Conservation (phyloP, 2,888 invertebrate species). For the Mamestra brassicae region DNA sequence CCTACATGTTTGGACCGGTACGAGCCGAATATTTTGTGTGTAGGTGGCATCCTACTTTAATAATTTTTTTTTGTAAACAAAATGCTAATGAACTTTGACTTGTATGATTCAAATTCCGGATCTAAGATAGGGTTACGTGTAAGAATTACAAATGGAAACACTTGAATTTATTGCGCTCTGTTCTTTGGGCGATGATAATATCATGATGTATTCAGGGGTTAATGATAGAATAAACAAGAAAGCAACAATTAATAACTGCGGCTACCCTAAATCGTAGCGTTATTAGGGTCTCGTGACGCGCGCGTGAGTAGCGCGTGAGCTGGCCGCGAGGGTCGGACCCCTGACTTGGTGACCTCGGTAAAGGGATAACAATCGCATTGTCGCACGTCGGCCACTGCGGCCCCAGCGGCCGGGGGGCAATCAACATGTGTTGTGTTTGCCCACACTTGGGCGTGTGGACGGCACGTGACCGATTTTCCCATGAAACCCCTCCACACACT, state of each 20-base stretch:
- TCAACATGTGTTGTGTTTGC: conserved; percentile 81
- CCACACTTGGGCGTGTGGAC: conserved; percentile 82
- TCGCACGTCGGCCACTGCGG: conserved; percentile 70
- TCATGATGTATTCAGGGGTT: conserved; percentile 2
- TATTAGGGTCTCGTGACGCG: conserved; percentile 75
- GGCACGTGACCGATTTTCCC: conserved; percentile 84
- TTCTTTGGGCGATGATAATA: conserved; percentile 17
- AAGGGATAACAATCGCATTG: conserved; percentile 85
- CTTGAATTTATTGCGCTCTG: conserved; percentile 37
- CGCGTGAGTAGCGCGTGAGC: conserved; percentile 74
- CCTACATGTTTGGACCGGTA: conserved; percentile 89
- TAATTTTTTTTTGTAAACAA: conserved; percentile 85
- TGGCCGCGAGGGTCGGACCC: conserved; percentile 71
- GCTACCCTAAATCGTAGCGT: conserved; percentile 63
- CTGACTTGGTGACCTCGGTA: conserved; percentile 85
- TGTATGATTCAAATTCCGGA: conserved; percentile 75
- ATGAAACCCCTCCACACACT: conserved; percentile 73
- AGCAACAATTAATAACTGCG: conserved; percentile 43
- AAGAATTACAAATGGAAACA: conserved; percentile 56
- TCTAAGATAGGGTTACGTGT: conserved; percentile 70
- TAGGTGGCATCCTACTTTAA: conserved; percentile 88
- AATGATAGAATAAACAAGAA: conserved; percentile 29
- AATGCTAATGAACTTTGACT: conserved; percentile 83
- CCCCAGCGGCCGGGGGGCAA: conserved; percentile 74
- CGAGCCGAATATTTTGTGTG: conserved; percentile 86